These are phyloP conservation scores for Scomber scombrus DNA, from an alignment of 2,113 vertebrate genomes.

Conservation along the genomic window DNA sequence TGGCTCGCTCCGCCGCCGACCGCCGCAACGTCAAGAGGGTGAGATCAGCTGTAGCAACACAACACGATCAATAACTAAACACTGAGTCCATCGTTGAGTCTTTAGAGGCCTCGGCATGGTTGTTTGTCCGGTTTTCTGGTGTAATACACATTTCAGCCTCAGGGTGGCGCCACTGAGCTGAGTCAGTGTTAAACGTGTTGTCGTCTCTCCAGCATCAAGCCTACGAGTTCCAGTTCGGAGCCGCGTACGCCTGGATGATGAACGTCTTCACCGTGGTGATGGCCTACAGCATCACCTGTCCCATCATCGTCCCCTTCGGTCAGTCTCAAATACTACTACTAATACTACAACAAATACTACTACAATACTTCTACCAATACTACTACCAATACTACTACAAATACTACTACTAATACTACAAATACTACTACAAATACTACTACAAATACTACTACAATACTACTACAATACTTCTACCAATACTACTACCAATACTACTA, in stretches of 20 bases:
- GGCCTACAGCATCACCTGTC: conserved; percentile 99
- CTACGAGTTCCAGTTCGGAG: conserved; percentile 98
- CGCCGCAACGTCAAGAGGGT: conserved; percentile 97
- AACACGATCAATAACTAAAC: too few species aligned
- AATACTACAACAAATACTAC: too few species aligned
- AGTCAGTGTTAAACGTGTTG: conserved; percentile 12
- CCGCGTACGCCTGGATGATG: conserved; percentile 99
- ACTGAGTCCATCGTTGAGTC: too few species aligned
- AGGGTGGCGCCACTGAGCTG: too few species aligned
- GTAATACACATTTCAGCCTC: too few species aligned
- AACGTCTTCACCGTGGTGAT: conserved; percentile 99
- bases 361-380: conserved; percentile 4
- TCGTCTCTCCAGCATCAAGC: conserved; percentile 92
- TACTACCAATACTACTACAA: neutral
- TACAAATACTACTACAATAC: too few species aligned
- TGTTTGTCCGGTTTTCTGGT: too few species aligned
- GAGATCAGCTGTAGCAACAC: conserved; percentile 24
- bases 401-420: too few species aligned
- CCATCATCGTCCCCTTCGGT: conserved; percentile 99
- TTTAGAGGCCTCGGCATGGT: too few species aligned
- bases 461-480: too few species aligned
- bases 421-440: too few species aligned
- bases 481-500: too few species aligned
- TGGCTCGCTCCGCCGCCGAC: conserved; percentile 94
- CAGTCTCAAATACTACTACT: conserved; percentile 61